Percentiles rank a stretch among this genome's conserved stretches.
Evolutionary conservation across 2,888 invertebrate species (phyloP).

Genomic region (Drosophila meridionalis): DNA sequence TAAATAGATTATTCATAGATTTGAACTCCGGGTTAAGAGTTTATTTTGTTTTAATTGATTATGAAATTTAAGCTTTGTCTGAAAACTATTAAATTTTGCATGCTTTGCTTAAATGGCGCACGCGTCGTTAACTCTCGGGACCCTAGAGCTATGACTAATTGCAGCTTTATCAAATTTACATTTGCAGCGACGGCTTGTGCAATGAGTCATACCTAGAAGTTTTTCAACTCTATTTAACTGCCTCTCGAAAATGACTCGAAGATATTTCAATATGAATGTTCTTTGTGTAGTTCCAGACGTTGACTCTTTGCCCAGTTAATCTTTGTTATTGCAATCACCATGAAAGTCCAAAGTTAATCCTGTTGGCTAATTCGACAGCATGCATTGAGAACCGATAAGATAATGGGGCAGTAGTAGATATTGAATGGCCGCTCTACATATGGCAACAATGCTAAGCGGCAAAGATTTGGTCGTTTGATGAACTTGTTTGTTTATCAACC

Average conservation of each 20-base stretch:
- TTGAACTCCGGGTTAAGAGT: background rate
- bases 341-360: constrained; percentile 19
- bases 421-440: constrained; percentile 28
- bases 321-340: constrained; percentile 6
- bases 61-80: background rate
- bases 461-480: constrained; percentile 25
- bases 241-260: background rate
- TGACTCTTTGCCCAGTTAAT: constrained; percentile 4
- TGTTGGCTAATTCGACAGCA: constrained; percentile 32
- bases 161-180: constrained; percentile 12
- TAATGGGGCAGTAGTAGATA: constrained; percentile 27
- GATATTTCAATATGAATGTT: background rate
- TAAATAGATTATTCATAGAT: background rate
- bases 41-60: background rate
- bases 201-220: constrained; percentile 29
- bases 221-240: background rate
- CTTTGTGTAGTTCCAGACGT: constrained; percentile 6
- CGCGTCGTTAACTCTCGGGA: background rate
- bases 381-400: constrained; percentile 46
- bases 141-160: constrained; percentile 5
- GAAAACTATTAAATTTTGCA: background rate
- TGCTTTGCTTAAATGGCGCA: background rate
- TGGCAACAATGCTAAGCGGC: constrained; percentile 32
- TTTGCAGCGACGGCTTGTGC: constrained; percentile 7
- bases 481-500: constrained; percentile 11